Conservation (phyloP, 2,888 invertebrate genomes). For the Tanypteryx hageni region DNA sequence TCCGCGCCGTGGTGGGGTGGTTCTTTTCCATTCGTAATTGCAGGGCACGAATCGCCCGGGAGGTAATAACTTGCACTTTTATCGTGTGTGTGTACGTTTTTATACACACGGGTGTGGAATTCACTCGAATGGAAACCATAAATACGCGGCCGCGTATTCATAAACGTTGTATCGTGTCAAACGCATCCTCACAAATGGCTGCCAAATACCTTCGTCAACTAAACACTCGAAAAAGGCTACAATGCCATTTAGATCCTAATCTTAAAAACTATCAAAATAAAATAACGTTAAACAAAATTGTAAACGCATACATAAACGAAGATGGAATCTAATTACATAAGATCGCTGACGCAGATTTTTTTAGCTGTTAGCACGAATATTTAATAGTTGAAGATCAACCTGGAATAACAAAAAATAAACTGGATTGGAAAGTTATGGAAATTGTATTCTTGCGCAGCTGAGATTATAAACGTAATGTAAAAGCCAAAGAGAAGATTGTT, state of each 20-base stretch:
- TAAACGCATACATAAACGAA: neutral
- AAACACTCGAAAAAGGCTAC: neutral
- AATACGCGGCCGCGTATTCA: constrained; percentile 13
- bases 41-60: neutral
- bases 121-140: neutral
- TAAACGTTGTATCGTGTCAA: neutral
- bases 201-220: neutral
- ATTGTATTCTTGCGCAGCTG: neutral
- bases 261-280: neutral
- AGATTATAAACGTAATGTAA: neutral
- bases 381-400: too few species aligned
- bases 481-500: neutral
- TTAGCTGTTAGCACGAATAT: too few species aligned
- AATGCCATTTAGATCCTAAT: neutral
- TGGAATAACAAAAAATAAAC: neutral
- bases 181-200: neutral
- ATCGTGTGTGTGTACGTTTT: neutral
- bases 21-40: neutral
- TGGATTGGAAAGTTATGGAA: neutral
- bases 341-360: neutral
- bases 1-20: neutral
- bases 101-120: neutral
- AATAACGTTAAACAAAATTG: neutral
- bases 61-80: neutral
- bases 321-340: neutral